Evolutionary conservation across 1,140 invertebrate species (phyloP).

Genomic region (Lineus longissimus): DNA sequence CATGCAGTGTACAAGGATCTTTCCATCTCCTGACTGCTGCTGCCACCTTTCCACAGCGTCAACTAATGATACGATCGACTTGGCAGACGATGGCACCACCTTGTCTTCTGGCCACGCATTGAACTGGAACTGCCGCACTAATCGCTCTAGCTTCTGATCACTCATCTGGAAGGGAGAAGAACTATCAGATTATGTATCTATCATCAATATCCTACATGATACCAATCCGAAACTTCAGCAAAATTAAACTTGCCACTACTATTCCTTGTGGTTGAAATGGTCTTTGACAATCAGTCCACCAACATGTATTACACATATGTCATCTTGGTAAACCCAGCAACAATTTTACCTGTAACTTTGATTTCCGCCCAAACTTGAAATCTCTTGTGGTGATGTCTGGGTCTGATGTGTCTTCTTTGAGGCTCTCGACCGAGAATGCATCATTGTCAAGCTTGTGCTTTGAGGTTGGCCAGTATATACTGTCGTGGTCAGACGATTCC

Average conservation of each 20-base stretch:
- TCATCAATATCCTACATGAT: no score
- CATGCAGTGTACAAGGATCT: conserved; percentile 51
- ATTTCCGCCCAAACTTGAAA: conserved; percentile 6
- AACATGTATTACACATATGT: no score
- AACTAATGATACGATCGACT: conserved; percentile 41
- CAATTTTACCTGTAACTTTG: no score
- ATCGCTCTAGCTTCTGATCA: conserved; percentile 10
- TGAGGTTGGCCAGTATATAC: no score
- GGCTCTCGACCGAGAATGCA: background rate
- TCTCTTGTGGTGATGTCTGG: conserved; percentile 16
- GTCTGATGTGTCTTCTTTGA: background rate
- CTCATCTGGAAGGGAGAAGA: background rate
- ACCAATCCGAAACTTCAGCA: background rate
- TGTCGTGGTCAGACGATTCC: background rate
- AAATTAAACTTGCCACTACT: no score
- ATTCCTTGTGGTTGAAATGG: background rate
- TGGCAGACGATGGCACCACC: conserved; percentile 38
- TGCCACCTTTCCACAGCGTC: conserved; percentile 47
- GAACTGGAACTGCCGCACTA: conserved; percentile 50
- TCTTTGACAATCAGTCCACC: background rate
- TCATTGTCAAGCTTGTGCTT: conserved; percentile 19
- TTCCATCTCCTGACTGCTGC: conserved; percentile 37
- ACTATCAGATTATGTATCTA: no score
- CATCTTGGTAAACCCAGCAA: background rate
- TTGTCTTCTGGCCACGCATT: conserved; percentile 43